Evolutionary conservation across 2,797 vertebrate species (phyloP).

Genomic region (Pipistrellus pygmaeus): DNA sequence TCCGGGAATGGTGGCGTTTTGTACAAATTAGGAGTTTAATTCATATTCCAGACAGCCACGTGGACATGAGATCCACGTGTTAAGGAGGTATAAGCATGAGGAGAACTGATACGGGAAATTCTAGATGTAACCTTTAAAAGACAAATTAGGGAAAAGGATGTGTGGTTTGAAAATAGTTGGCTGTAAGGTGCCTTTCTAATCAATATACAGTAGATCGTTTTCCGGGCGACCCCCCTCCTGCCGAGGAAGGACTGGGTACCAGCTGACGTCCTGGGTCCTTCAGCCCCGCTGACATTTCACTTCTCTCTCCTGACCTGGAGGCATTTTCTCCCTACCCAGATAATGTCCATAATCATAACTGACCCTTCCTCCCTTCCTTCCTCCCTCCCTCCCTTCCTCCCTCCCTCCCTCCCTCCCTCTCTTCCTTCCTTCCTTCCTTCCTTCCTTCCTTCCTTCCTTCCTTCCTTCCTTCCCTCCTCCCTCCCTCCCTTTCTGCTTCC

Average conservation of each 20-base stretch:
- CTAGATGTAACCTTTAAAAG: constrained; percentile 39
- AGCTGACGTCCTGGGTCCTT: background rate
- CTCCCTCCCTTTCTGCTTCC: background rate
- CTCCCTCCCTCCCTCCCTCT: no score
- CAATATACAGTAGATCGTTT: background rate
- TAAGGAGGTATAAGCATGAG: background rate
- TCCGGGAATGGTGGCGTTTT: background rate
- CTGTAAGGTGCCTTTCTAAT: background rate
- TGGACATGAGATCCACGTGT: background rate
- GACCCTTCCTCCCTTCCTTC: background rate
- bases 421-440: background rate
- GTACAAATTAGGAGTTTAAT: background rate
- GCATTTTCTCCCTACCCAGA: background rate
- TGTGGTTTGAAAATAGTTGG: background rate
- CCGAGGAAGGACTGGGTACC: background rate
- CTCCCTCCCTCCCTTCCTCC: background rate
- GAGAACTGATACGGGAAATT: background rate
- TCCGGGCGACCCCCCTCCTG: rapidly evolving
- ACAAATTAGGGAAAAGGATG: background rate
- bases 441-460: no score
- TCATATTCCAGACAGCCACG: background rate
- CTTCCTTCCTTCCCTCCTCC: background rate
- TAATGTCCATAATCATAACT: background rate
- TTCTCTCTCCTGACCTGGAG: background rate
- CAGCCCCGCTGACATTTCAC: background rate